Evolutionary conservation across 1,140 invertebrate species (phyloP), one percentile per base, ranked within the genome.

Genomic region (Drosophila santomea): DNA sequence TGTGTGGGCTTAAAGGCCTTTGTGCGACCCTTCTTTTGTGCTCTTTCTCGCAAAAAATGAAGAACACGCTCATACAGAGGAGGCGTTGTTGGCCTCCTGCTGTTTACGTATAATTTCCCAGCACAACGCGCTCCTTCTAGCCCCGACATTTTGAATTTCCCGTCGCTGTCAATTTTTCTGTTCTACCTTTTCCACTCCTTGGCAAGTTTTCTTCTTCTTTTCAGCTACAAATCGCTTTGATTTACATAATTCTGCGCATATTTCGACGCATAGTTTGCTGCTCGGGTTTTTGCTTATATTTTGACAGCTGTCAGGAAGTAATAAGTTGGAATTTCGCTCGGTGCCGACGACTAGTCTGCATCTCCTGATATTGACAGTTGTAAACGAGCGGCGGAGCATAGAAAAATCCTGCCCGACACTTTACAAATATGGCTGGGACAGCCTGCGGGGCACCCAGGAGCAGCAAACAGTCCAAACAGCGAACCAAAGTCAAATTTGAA

Each of bases 231-330:
- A 89, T 89, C 84, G 84, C 84, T 80, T 90, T 89, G 84, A 89
- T 89, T 89, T 89, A 78, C 84, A 89, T 89, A 89, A 89, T 90
- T 80, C 85, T 89, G 84, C 73, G 84, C 77, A 89, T 78, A 83
- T 80, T 83, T 79, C 84, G 79, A 88, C 83, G 83, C 79, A 86
- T 86, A 86, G 82, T 86, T 86, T 55, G 58, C 58, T 50, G 61
- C 32, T 47, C 61, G 68, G 78, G 50, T 89, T 86, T 90, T 90
- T 86, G 85, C 86, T 80, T 86, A 90, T 86, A 90, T 89, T 90
- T 90, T 89, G 86, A 90, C 86, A 90, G 86, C 86, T 90, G 86
- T 90, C 86, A 90, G 86, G 86, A 90, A 90, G 86, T 90, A 90
- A 90, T 90, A 90, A 90, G 86, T 90, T 90, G 72, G 76, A 80